Evolutionary conservation across 2,113 vertebrate species (phyloP), one percentile per base, ranked within the genome.

Genomic region (Esox niger): DNA sequence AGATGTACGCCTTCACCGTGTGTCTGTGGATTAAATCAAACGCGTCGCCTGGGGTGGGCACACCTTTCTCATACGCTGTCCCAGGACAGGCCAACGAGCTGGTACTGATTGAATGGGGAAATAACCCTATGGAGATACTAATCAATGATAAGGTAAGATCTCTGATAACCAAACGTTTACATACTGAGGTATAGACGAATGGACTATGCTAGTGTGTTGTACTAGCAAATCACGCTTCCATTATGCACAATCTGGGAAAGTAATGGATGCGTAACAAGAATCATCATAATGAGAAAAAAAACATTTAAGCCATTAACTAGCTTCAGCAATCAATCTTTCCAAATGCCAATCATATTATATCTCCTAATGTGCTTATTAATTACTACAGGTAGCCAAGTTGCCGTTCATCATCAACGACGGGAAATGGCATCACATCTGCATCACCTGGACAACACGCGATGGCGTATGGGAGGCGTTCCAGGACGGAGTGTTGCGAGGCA

Each of bases 391-490:
- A 29, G 96, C 97, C 65, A 97, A 97, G 80, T 79, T 98, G 71
- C 97, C 97, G 5, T 98, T 99, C 6, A 80, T 93, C 31, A 96
- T 99, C 84, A 98, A 96, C 0, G 96, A 99, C 0, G 95, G 96
- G 5, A 97, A 98, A 67, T 99, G 96, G 96, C 97, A 99, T 82
- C 96, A 99, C 81, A 95, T 99, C 78, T 97, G 96, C 6, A 84
- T 99, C 79, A 95, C 95, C 23, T 99, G 97, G 97, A 98, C 96
- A 72, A 98, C 96, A 0, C 91, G 97, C 4, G 97, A 99, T 0
- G 97, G 97, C 0, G 91, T 98, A 78, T 98, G 97, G 97, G 96
- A 98, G 69, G 97, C 97, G 64, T 99, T 94, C 85, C 96, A 99
- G 87, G 95, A 99, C 0, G 97, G 96, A 13, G 93, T 94, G 2